Evolutionary conservation across 2,113 vertebrate species (phyloP).

Genomic region (Stomatorhinus ivindoensis): DNA sequence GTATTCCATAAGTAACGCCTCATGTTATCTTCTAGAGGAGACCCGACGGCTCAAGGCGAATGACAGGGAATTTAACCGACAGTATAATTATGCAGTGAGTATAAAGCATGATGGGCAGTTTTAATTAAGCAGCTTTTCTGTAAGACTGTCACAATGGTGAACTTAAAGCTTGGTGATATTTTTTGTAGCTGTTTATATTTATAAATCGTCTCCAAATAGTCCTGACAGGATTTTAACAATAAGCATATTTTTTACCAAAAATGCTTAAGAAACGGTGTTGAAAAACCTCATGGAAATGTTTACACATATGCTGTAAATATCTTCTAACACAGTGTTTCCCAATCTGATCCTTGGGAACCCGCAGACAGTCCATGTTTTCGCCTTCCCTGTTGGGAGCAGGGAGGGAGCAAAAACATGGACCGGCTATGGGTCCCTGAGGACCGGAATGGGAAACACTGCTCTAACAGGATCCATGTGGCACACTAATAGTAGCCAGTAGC

Average conservation of each 20-base stretch:
- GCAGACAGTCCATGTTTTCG: no score
- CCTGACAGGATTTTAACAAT: not conserved
- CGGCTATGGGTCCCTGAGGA: not conserved
- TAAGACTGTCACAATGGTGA: not conserved
- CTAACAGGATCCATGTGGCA: not conserved
- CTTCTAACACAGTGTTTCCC: no score
- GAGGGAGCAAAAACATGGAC: no score
- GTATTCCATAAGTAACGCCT: no score
- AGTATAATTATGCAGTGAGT: slow-evolving; percentile 77
- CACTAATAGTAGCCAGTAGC: not conserved
- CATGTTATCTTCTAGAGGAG: slow-evolving; percentile 56
- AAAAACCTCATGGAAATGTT: not conserved
- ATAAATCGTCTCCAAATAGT: not conserved
- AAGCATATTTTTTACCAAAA: not conserved
- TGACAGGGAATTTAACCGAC: slow-evolving; percentile 79
- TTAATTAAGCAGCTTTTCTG: not conserved
- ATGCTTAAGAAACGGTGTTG: not conserved
- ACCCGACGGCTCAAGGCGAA: slow-evolving; percentile 80
- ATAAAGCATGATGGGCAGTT: not conserved
- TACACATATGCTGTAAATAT: not conserved
- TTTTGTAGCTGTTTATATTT: not conserved
- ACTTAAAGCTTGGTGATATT: not conserved
- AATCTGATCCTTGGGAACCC: no score
- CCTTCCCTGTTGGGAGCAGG: no score
- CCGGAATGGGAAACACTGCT: no score